Evolutionary conservation across 2,797 vertebrate genomes (phyloP).

Genomic region (Coreius guichenoti): DNA sequence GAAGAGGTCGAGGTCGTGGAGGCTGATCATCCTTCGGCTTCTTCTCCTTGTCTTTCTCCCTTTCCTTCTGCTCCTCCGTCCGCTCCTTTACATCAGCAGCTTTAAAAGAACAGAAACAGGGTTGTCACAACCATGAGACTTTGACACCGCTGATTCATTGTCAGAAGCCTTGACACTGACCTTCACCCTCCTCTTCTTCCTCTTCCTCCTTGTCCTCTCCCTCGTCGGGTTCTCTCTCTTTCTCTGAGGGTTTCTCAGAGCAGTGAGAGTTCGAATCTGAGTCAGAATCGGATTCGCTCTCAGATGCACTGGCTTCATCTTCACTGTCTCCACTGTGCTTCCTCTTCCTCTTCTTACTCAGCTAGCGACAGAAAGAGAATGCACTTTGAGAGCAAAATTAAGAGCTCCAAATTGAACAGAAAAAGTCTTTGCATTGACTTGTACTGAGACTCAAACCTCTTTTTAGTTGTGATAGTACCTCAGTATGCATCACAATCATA

Average conservation of each 20-base stretch:
- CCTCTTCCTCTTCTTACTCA: constrained; percentile 83
- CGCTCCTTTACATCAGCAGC: constrained; percentile 48
- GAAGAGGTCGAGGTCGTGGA: constrained; percentile 86
- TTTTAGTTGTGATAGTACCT: too few relatives aligned
- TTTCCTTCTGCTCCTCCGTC: constrained; percentile 75
- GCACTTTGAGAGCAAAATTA: too few relatives aligned
- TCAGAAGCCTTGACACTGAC: constrained; percentile 65
- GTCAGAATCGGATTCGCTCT: constrained; percentile 86
- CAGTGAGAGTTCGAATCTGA: constrained; percentile 83
- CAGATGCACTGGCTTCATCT: constrained; percentile 84
- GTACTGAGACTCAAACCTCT: background rate
- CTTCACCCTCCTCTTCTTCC: constrained; percentile 75
- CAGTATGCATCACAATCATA: too few relatives aligned
- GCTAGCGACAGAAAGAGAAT: constrained; percentile 62
- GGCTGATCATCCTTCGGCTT: constrained; percentile 80
- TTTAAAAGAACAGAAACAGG: background rate
- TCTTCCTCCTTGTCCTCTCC: constrained; percentile 69
- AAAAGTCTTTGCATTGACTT: background rate
- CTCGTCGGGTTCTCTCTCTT: constrained; percentile 72
- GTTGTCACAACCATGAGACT: background rate
- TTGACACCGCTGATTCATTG: background rate
- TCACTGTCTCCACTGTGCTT: constrained; percentile 90
- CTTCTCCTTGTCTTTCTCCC: constrained; percentile 80
- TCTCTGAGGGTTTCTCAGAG: constrained; percentile 79
- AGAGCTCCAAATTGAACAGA: too few relatives aligned